A percentile compares a stretch with the other conserved stretches of the same genome.
Conservation (phyloP, 2,797 vertebrate species). For the Pseudochirops corinnae region DNA sequence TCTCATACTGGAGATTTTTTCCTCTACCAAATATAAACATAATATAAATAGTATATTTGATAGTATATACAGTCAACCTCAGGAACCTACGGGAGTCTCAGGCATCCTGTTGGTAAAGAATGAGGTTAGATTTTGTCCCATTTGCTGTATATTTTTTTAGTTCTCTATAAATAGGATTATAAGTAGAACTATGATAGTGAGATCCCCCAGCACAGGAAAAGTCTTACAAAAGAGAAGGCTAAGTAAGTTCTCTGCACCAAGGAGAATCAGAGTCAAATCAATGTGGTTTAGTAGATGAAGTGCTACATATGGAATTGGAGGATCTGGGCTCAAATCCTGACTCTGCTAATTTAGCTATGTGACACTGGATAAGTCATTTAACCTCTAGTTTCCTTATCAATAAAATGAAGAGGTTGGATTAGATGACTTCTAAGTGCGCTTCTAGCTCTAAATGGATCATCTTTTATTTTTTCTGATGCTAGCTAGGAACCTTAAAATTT, state of each 20-base stretch:
- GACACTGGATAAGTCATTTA: not conserved
- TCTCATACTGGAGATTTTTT: not conserved
- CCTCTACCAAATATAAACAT: not conserved
- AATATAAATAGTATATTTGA: constrained; percentile 57
- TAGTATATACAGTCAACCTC: constrained; percentile 47
- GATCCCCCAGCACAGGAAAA: not conserved
- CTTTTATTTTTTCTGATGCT: not conserved
- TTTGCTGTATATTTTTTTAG: not conserved
- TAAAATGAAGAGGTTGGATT: not conserved
- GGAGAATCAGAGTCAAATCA: constrained; percentile 1
- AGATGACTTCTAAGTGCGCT: not conserved
- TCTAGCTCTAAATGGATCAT: not conserved
- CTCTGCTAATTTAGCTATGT: not conserved
- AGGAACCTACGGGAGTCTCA: constrained; percentile 41
- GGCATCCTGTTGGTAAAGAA: constrained; percentile 49
- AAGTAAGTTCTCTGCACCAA: not conserved
- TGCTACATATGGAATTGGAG: not conserved
- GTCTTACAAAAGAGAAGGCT: constrained; percentile 36
- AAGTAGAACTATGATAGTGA: not conserved
- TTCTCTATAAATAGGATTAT: not conserved
- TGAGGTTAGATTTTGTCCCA: constrained; percentile 16
- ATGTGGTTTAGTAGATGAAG: constrained; percentile 20
- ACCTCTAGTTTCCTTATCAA: not conserved
- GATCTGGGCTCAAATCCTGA: not conserved
- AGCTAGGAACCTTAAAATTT: constrained; percentile 33